Base-by-base conservation (phyloP, 2,888 invertebrate genomes). In the Euzetes globulus region DNA sequence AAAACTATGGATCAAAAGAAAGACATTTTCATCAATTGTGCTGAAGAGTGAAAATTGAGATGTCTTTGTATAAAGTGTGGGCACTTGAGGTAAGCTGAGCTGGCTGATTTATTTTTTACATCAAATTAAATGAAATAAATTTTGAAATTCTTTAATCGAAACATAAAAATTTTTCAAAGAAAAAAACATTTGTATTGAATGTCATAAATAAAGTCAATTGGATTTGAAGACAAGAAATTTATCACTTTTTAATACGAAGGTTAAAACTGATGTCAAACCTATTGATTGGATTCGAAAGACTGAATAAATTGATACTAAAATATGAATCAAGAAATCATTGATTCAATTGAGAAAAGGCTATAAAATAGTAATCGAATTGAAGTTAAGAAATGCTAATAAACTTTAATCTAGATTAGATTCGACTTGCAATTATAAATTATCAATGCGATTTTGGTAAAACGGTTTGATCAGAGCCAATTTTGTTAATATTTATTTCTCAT, bases 221-320 rank as follows among this genome's bases (percentile, higher is more conserved):
- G 27, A 25, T 63, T 33, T 11, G 33, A 58, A 58, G 27, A 63
- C 29, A 63, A 33, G 9, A 33, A 63, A 63, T 63, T 63, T 63
- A 63, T 63, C 29, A 17, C 63, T 63, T 63, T 33, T 52, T 33
- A 63, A 33, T 33, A 11, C 19, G 33, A 63, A 63, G 63, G 63
- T 63, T 63, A 33, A 63, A 63, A 63, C 7, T 63, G 29, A 63
- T 63, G 63, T 63, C 63, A 63, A 63, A 58, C 13, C n/a, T 7
- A 47, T 13, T 3, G 7, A 47, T 47, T 47, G 4, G 47, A 17
- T 5, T 13, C 3, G n/a, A 47, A 47, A 47, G n/a, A n/a, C 3
- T 47, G n/a, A 47, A 17, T 47, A 17, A 47, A 7, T 47, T 47
- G 47, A 7, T 47, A 47, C 3, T 7, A 17, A 13, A 17, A 47